phyloP scores from a whole-genome alignment of 2,113 vertebrate genomes.

The Mustela nigripes region DNA sequence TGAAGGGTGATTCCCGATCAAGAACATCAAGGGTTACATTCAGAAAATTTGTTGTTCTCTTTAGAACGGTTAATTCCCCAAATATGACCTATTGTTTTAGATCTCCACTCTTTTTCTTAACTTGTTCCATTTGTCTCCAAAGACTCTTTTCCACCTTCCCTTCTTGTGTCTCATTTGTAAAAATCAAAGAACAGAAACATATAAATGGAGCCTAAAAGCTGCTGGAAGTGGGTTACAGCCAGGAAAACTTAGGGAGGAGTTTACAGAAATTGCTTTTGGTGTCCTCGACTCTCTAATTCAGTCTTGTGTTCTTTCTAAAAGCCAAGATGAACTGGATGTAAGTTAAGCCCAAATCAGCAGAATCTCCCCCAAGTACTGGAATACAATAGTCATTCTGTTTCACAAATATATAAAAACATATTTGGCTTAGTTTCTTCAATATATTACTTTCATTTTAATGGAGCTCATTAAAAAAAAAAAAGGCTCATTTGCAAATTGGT shows the following conservation, averaged over 20 bases:
- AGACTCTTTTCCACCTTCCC: not conserved
- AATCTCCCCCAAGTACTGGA: not conserved
- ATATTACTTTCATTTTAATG: constrained; percentile 37
- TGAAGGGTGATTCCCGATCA: not conserved
- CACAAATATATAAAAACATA: constrained; percentile 59
- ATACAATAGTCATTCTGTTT: constrained; percentile 55
- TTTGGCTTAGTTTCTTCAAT: constrained; percentile 63
- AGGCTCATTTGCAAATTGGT: constrained; percentile 32
- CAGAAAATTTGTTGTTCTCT: not conserved
- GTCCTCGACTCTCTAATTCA: not conserved
- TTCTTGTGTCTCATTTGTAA: not conserved
- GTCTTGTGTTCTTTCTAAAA: constrained; percentile 63
- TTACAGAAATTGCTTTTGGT: constrained; percentile 26
- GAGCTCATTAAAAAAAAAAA: constrained; percentile 18
- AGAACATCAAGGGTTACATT: not conserved
- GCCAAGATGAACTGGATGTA: constrained; percentile 35
- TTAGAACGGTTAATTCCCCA: not conserved
- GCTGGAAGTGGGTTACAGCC: not conserved
- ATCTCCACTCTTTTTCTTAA: not conserved
- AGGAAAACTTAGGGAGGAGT: not conserved
- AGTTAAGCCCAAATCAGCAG: constrained; percentile 43
- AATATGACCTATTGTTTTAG: not conserved
- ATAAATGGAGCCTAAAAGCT: not conserved
- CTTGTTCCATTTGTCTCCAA: not conserved
- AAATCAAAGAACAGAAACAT: not conserved